Conservation (phyloP, 30 jellyfish, hydroid and myxozoan species). For the Aurelia coerulea region DNA sequence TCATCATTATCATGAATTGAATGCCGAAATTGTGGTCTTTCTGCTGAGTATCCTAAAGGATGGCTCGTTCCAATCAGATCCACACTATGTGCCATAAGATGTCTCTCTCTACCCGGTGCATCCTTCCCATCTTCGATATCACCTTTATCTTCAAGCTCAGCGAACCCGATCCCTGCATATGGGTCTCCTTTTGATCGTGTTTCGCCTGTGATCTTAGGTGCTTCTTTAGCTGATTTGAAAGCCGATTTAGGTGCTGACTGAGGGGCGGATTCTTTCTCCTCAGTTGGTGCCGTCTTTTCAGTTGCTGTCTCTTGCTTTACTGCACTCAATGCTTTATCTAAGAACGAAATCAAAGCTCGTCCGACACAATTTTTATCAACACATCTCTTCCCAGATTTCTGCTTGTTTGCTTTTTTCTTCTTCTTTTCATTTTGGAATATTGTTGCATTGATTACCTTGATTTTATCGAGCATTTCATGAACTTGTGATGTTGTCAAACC, state of each 20-base stretch:
- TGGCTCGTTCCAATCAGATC: slow-evolving; percentile 61
- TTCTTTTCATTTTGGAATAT: slow-evolving; percentile 24
- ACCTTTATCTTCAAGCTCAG: slow-evolving; percentile 16
- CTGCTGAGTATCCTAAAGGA: slow-evolving; percentile 29
- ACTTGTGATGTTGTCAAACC: slow-evolving; percentile 38
- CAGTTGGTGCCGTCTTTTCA: background rate
- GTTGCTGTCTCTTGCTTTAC: slow-evolving; percentile 46
- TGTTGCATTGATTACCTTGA: slow-evolving; percentile 42
- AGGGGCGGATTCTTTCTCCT: background rate
- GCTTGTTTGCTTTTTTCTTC: slow-evolving; percentile 7
- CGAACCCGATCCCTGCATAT: slow-evolving; percentile 64
- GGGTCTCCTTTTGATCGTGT: slow-evolving; percentile 63
- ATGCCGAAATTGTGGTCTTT: slow-evolving; percentile 39
- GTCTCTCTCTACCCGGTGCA: slow-evolving; percentile 38
- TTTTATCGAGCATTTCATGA: slow-evolving; percentile 50
- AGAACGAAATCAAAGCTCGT: slow-evolving; percentile 42
- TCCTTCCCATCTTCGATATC: background rate
- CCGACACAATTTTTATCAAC: slow-evolving; percentile 49
- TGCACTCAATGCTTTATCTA: slow-evolving; percentile 66
- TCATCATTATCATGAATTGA: slow-evolving; percentile 42
- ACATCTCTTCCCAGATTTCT: slow-evolving; percentile 19
- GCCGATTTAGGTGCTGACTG: background rate
- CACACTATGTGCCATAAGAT: slow-evolving; percentile 56
- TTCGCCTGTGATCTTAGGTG: slow-evolving; percentile 17
- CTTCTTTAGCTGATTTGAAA: background rate